Evolutionary conservation across 2,888 invertebrate genomes (phyloP).

Genomic region (Ennomos erosarius): DNA sequence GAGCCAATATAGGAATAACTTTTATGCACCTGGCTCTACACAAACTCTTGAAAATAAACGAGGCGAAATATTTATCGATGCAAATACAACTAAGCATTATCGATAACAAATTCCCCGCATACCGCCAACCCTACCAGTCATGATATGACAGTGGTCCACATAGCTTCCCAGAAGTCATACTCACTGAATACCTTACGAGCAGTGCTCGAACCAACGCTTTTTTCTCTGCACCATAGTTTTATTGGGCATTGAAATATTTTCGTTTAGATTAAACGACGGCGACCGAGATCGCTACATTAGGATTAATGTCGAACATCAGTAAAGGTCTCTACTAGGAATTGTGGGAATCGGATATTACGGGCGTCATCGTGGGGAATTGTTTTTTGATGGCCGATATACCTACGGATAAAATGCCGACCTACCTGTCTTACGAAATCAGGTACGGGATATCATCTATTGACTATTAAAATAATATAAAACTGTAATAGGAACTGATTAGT

Average conservation of each 20-base stretch:
- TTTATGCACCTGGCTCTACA: no score
- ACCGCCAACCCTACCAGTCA: conserved; percentile 67
- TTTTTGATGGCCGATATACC: conserved; percentile 51
- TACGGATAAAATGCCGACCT: conserved; percentile 51
- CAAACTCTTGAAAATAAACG: no score
- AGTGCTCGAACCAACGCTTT: conserved; percentile 64
- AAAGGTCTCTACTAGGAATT: conserved; percentile 65
- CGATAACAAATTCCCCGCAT: conserved; percentile 52
- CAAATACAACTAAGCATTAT: conserved; percentile 35
- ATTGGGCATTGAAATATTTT: conserved; percentile 83
- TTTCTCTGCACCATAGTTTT: conserved; percentile 76
- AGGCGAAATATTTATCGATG: neutral
- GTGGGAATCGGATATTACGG: conserved; percentile 56
- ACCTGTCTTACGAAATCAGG: conserved; percentile 48
- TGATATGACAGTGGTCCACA: conserved; percentile 81
- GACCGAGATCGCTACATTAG: conserved; percentile 79
- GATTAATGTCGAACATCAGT: conserved; percentile 83
- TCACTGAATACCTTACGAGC: conserved; percentile 80
- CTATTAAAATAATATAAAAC: conserved; percentile 38
- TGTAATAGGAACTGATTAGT: conserved; percentile 34
- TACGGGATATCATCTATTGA: conserved; percentile 40
- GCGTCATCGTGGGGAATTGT: conserved; percentile 49
- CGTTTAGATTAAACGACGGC: conserved; percentile 83
- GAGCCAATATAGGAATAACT: no score
- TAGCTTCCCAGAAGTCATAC: conserved; percentile 81